Evolutionary conservation across 2,113 vertebrate genomes (phyloP).

Genomic region (Cisticola juncidis): DNA sequence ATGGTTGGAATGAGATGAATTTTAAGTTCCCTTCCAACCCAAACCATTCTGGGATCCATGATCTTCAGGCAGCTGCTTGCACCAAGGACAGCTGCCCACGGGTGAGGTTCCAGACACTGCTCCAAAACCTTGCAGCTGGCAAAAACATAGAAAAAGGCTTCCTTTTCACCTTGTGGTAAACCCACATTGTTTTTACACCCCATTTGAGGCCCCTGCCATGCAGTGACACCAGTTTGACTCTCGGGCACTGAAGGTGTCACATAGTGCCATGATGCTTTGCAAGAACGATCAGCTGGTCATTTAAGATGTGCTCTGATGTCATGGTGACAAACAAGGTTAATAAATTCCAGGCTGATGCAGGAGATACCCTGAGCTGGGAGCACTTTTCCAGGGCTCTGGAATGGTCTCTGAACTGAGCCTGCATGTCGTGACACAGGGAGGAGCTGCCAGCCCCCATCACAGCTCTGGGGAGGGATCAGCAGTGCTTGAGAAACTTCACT

Average conservation of each 20-base stretch:
- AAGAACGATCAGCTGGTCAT: background rate
- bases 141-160: background rate
- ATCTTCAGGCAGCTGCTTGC: background rate
- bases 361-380: background rate
- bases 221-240: background rate
- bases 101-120: background rate
- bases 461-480: background rate
- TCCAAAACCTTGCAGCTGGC: background rate
- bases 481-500: background rate
- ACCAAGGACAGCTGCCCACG: background rate
- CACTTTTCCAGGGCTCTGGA: background rate
- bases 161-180: background rate
- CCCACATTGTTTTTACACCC: background rate
- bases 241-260: background rate
- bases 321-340: background rate
- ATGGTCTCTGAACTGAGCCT: background rate
- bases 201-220: accelerated
- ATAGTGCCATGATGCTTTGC: accelerated
- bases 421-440: background rate
- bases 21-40: background rate
- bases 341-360: background rate
- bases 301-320: background rate
- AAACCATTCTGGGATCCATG: background rate
- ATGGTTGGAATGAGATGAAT: background rate
- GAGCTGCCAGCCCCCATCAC: background rate